Evolutionary conservation across 2,113 vertebrate species (phyloP), one percentile per base, ranked within the genome.

Genomic region (Thamnaconus septentrionalis): DNA sequence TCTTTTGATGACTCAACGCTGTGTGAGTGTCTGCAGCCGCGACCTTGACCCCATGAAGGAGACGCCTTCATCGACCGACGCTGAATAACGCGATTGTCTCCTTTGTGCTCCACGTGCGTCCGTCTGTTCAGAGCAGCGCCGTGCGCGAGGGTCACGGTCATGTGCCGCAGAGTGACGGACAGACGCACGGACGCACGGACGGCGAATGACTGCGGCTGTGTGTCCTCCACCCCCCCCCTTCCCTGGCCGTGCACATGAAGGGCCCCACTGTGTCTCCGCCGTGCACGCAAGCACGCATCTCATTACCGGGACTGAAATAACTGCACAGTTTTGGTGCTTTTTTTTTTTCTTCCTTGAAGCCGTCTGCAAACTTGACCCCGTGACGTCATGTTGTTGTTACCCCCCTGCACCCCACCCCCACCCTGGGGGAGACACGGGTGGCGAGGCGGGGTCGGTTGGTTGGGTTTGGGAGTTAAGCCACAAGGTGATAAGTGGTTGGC

Each of bases 271-370:
- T 87, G 83, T 82, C 66, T 74, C 68, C 46, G 73, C 73, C 12
- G 48, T 71, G 73, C 76, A 82, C 83, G 60, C 79, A 87, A 85
- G 71, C 80, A 88, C 86, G 88, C 84, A 86, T 87, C 76, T 82
- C 76, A 87, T 90, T 86, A 79, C 72, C 18, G 56, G 31, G 70
- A 75, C 76, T 62, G 48, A 84, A 89, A 87, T 85, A 89, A 71
- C 79, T 85, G 55, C 71, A 54, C 73, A 65, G 45, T 61, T 79
- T 67, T 57, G 57, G 71, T 69, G 82, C 74, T 31, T 31, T 31
- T 31, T 31, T 31, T 31, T 31, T 31, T 31, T 31, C 2, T 31
- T 31, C 18, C 18, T 31, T 31, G 78, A 76, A 83, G 73, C 59
- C 43, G 58, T 46, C 42, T 61, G 46, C 65, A 80, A 69, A 72